Percentiles rank a stretch among this genome's conserved stretches.
These are phyloP conservation scores for Rosalia funebris DNA, from an alignment of 2,888 invertebrate species.

Conservation along the genomic window DNA sequence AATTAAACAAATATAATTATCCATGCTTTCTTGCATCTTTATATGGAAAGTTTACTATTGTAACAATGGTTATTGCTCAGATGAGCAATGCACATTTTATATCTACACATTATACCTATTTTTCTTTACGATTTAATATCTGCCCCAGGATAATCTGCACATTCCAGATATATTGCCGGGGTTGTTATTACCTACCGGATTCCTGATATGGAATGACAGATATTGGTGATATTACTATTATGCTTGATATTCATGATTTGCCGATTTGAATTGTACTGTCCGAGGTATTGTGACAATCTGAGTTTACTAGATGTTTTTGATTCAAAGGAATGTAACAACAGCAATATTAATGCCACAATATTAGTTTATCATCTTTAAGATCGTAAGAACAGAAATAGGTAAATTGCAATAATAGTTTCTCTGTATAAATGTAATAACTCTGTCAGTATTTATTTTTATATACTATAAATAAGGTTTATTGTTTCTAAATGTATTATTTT, in stretches of 20 bases:
- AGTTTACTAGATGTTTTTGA: background rate
- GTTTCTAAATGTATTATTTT: too few relatives aligned
- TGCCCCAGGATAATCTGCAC: background rate
- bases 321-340: too few relatives aligned
- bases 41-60: background rate
- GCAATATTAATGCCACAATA: too few relatives aligned
- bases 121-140: background rate
- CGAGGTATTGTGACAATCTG: background rate
- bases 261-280: background rate
- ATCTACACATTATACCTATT: background rate
- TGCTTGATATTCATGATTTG: slow-evolving; percentile 13
- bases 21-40: too few relatives aligned
- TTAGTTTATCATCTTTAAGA: too few relatives aligned
- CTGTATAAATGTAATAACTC: too few relatives aligned
- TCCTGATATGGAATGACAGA: slow-evolving; percentile 40
- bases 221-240: slow-evolving; percentile 28
- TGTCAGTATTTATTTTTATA: too few relatives aligned
- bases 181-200: slow-evolving; percentile 31
- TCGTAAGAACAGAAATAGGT: too few relatives aligned
- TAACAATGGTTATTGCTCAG: background rate
- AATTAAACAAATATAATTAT: too few relatives aligned
- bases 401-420: too few relatives aligned
- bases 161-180: slow-evolving; percentile 21
- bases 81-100: background rate
- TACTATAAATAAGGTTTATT: too few relatives aligned